phyloP scores from a whole-genome alignment of 2,888 invertebrate species.

The Phyllotreta cruciferae region DNA sequence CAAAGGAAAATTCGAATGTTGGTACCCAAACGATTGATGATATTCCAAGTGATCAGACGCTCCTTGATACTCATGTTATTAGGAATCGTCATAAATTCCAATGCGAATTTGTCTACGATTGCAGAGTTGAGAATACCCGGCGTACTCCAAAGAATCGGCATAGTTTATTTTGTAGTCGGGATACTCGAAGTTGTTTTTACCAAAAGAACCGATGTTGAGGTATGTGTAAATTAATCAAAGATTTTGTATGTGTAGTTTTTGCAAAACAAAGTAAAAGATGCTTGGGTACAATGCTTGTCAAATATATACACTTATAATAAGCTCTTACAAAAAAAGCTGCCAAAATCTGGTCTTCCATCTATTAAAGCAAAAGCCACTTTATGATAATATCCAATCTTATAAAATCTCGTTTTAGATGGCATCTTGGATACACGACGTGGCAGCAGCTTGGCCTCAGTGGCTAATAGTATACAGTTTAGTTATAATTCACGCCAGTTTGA shows the following conservation, averaged over 20 bases:
- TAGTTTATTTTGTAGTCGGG: conserved; percentile 79
- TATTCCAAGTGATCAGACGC: conserved; percentile 64
- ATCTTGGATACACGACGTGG: conserved; percentile 67
- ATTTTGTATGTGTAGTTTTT: too few relatives aligned
- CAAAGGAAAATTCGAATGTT: conserved; percentile 72
- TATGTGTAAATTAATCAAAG: conserved; percentile 41
- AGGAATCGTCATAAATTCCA: conserved; percentile 70
- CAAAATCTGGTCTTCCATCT: too few relatives aligned
- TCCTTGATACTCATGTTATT: conserved; percentile 68
- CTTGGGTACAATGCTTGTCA: too few relatives aligned
- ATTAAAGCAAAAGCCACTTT: too few relatives aligned
- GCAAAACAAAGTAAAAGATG: too few relatives aligned
- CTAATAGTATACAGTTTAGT: conserved; percentile 68
- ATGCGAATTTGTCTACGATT: conserved; percentile 62
- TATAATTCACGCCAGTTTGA: conserved; percentile 70
- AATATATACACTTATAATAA: too few relatives aligned
- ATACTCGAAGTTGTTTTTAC: conserved; percentile 67
- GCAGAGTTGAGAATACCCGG: conserved; percentile 72
- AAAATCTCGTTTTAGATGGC: conserved; percentile 53
- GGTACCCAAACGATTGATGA: conserved; percentile 64
- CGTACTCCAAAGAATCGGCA: conserved; percentile 82
- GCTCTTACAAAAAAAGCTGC: too few relatives aligned
- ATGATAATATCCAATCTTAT: too few relatives aligned
- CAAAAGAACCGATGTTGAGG: conserved; percentile 56
- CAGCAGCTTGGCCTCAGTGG: conserved; percentile 78